Evolutionary conservation across 2,797 vertebrate species (phyloP).

Genomic region (Furcifer pardalis): DNA sequence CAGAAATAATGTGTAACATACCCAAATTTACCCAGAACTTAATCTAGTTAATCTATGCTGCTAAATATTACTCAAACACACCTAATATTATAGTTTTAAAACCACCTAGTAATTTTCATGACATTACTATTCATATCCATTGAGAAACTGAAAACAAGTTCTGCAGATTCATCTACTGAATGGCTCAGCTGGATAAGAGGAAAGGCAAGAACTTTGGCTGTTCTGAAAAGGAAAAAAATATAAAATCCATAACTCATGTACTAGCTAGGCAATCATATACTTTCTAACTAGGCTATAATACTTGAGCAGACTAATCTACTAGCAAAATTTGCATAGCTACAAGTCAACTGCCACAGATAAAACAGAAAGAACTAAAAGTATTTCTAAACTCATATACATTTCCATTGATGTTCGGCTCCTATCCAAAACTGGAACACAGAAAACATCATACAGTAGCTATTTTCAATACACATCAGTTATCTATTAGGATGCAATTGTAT

Average conservation of each 20-base stretch:
- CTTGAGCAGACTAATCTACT: not conserved
- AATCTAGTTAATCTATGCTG: not conserved
- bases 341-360: not conserved
- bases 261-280: not conserved
- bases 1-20: slow-evolving; percentile 22
- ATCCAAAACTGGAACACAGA: slow-evolving; percentile 2
- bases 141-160: slow-evolving; percentile 20
- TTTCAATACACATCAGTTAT: slow-evolving; percentile 31
- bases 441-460: not conserved
- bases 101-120: slow-evolving; percentile 12
- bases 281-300: not conserved
- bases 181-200: not conserved
- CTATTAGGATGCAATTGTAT: slow-evolving; percentile 45
- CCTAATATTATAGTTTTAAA: slow-evolving; percentile 24
- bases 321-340: not conserved
- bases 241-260: not conserved
- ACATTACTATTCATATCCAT: slow-evolving; percentile 1
- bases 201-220: not conserved
- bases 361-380: not conserved
- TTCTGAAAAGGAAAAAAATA: too few relatives aligned
- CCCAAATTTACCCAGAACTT: not conserved
- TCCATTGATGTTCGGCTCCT: not conserved
- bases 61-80: slow-evolving; percentile 30
- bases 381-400: not conserved
- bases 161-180: slow-evolving; percentile 1